Base-by-base conservation (phyloP, 2,888 invertebrate species). In the Synergus umbraculus region DNA sequence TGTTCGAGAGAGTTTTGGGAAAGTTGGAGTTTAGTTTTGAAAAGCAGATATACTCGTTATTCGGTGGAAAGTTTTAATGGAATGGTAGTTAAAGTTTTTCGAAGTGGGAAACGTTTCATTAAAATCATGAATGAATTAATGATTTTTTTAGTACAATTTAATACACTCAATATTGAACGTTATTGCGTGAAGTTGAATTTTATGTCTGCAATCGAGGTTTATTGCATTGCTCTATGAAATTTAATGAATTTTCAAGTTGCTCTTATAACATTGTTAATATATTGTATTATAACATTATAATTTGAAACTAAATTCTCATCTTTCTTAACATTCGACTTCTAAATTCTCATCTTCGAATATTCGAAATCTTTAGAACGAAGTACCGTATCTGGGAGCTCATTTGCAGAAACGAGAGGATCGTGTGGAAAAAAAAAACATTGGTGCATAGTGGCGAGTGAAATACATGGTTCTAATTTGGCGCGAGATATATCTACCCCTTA, bases 391-490 rank as follows among this genome's bases (percentile, higher is more conserved):
- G 12, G 12, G 10, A 66, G 43, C 41, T 66, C 9, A 66, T 66
- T 66, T 66, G 67, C 46, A 67, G 22, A 13, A 18, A 46, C 12
- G 54, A 54, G 49, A 54, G 37, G 15, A 29, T 13, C 37, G 69
- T 65, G 29, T 3, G 8, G 15, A 49, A 54, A 73, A 54, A 73
- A n/a, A 37, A 10, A 54, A 29, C 29, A 41, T 54, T 73, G 73
- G n/a, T 73, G 49, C 54, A 73, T 54, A 73, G 73, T 73, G 73
- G 49, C 73, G 73, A 73, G 69, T 69, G 49, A 69, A 69, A 69
- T 69, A 69, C 69, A 54, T 73, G 73, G 73, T 73, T 73, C 69
- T 49, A 69, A 69, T 69, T 73, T 67, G 60, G 22, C 22, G 10
- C 18, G 67, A 22, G 67, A 44, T 44, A 46, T 44, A 67, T 67